Percentiles rank a stretch among this genome's conserved stretches.
Evolutionary conservation across 2,113 vertebrate genomes (phyloP).

Genomic region (Donacobius atricapilla): DNA sequence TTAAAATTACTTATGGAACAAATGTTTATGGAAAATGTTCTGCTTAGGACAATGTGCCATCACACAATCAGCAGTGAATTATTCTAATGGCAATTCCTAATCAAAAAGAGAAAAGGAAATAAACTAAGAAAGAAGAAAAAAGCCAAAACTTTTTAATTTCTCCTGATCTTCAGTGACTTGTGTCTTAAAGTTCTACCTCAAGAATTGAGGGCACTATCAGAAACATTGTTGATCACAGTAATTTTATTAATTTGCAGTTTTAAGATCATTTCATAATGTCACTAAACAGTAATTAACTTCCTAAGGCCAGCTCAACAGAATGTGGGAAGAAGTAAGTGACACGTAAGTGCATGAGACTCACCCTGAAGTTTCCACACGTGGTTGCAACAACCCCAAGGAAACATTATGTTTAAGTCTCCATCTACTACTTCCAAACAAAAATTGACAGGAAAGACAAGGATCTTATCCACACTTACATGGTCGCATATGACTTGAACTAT

Average conservation of each 20-base stretch:
- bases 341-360: rapidly evolving
- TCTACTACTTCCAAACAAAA: not conserved
- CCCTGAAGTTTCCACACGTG: not conserved
- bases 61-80: not conserved
- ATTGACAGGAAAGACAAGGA: not conserved
- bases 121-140: not conserved
- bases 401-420: not conserved
- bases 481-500: not conserved
- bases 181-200: not conserved
- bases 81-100: not conserved
- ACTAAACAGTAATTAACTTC: not conserved
- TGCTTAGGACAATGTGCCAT: not conserved
- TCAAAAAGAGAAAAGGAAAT: not conserved
- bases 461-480: not conserved
- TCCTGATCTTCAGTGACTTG: not conserved
- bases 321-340: not conserved
- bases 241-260: not conserved
- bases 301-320: not conserved
- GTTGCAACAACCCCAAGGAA: not conserved
- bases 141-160: not conserved
- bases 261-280: not conserved
- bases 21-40: conserved; percentile 27
- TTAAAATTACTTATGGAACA: conserved; percentile 47
- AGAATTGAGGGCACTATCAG: not conserved
- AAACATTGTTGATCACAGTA: not conserved